Evolutionary conservation across 2,888 invertebrate species (phyloP).

Genomic region (Glyphotaelius pellucidus): DNA sequence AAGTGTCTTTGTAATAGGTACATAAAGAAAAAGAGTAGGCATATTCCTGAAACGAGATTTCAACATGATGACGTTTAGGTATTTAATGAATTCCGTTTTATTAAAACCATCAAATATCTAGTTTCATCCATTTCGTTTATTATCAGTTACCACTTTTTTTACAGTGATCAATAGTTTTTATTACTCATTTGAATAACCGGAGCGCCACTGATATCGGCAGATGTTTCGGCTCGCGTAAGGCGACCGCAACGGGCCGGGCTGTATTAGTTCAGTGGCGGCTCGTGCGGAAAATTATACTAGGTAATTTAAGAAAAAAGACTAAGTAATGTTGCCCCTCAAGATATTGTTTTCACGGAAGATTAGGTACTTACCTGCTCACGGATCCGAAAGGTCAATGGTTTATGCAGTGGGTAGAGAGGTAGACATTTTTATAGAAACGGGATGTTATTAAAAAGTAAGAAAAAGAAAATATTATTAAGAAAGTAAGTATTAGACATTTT

Average conservation of each 20-base stretch:
- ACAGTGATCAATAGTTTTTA: background rate
- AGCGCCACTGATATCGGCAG: constrained; percentile 51
- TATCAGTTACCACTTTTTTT: background rate
- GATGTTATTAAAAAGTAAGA: no score
- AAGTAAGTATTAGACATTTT: background rate
- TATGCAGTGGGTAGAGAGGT: background rate
- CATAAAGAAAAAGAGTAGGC: background rate
- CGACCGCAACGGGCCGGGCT: constrained; percentile 40
- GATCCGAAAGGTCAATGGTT: background rate
- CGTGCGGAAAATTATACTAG: background rate
- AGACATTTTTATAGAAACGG: no score
- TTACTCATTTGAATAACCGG: background rate
- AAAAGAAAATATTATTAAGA: background rate
- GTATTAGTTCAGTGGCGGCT: constrained; percentile 25
- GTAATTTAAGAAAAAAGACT: background rate
- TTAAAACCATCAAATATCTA: background rate
- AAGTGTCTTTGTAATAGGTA: background rate
- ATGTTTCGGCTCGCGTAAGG: constrained; percentile 42
- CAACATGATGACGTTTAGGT: background rate
- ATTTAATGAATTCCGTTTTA: background rate
- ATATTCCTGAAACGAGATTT: background rate
- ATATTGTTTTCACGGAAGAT: constrained; percentile 17
- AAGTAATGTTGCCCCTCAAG: background rate
- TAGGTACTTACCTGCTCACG: background rate
- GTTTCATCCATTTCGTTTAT: background rate